These are phyloP conservation scores for Epinephelus moara DNA, from an alignment of 2,113 vertebrate genomes.

Conservation along the genomic window DNA sequence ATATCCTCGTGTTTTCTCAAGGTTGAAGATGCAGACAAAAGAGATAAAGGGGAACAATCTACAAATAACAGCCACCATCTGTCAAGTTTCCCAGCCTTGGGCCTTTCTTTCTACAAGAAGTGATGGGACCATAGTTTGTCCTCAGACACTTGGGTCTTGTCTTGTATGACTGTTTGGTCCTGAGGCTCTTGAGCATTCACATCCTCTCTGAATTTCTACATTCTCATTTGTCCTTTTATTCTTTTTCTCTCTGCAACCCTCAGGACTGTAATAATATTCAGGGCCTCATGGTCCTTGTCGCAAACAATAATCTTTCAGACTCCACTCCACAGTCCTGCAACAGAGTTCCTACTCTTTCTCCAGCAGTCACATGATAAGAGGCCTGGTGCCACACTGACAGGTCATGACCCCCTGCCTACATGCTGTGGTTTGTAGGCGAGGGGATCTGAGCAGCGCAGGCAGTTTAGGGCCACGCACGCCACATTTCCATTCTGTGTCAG, in stretches of 20 bases:
- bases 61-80: slow-evolving; percentile 49
- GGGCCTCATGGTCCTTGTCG: slow-evolving; percentile 25
- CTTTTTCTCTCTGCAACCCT: slow-evolving; percentile 19
- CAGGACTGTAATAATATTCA: slow-evolving; percentile 52
- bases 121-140: slow-evolving; percentile 45
- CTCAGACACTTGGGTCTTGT: slow-evolving; percentile 40
- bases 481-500: slow-evolving; percentile 67
- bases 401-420: slow-evolving; percentile 48
- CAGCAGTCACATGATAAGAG: slow-evolving; percentile 13
- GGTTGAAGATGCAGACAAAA: slow-evolving; percentile 1
- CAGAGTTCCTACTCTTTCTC: slow-evolving; percentile 21
- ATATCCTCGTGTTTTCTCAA: not conserved
- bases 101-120: slow-evolving; percentile 11
- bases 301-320: slow-evolving; percentile 41
- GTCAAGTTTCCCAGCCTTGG: slow-evolving; percentile 48
- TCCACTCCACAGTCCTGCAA: slow-evolving; percentile 11
- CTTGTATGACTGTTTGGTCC: slow-evolving; percentile 45
- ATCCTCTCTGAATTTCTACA: slow-evolving; percentile 31
- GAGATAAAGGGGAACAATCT: slow-evolving; percentile 3
- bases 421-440: slow-evolving; percentile 11
- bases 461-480: slow-evolving; percentile 14
- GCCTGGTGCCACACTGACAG: slow-evolving; percentile 8
- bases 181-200: slow-evolving; percentile 34
- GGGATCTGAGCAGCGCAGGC: slow-evolving; percentile 27
- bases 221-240: slow-evolving; percentile 43